Evolutionary conservation across 1,140 invertebrate species (phyloP).

Genomic region (Diabrotica undecimpunctata): DNA sequence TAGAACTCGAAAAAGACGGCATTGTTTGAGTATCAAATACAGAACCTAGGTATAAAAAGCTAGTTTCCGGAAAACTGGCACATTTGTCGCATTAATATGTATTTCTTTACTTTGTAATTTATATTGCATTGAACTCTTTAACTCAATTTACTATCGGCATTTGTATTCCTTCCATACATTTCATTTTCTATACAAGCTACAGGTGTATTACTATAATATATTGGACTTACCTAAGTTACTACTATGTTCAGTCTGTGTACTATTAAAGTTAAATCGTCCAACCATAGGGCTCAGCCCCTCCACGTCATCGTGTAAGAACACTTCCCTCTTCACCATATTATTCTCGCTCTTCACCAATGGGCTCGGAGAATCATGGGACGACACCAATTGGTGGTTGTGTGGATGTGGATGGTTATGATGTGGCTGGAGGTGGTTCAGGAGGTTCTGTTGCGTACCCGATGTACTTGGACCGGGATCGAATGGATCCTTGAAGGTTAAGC

Average conservation of each 20-base stretch:
- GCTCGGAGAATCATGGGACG: background rate
- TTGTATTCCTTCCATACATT: too few relatives aligned
- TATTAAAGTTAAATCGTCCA: conserved; percentile 22
- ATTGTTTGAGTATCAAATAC: too few relatives aligned
- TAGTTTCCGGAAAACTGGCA: too few relatives aligned
- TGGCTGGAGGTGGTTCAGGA: background rate
- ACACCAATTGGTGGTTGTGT: conserved; percentile 2
- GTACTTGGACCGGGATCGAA: conserved; percentile 23
- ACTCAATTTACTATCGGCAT: too few relatives aligned
- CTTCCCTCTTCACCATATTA: conserved; percentile 4
- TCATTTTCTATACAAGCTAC: too few relatives aligned
- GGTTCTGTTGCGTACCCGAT: background rate
- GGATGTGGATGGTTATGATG: conserved; percentile 1
- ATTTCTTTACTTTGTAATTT: too few relatives aligned
- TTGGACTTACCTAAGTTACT: conserved; percentile 13
- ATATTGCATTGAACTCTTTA: too few relatives aligned
- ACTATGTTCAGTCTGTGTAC: conserved; percentile 21
- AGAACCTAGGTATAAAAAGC: too few relatives aligned
- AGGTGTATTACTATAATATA: too few relatives aligned
- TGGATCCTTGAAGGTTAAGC: conserved; percentile 41
- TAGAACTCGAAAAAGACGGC: too few relatives aligned
- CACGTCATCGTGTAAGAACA: conserved; percentile 20
- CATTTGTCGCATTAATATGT: too few relatives aligned
- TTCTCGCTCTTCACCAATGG: background rate
- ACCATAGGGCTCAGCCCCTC: conserved; percentile 28